Evolutionary conservation across 1,140 invertebrate genomes (phyloP), one percentile per base, ranked within the genome.

Genomic region (Temnothorax nylanderi): DNA sequence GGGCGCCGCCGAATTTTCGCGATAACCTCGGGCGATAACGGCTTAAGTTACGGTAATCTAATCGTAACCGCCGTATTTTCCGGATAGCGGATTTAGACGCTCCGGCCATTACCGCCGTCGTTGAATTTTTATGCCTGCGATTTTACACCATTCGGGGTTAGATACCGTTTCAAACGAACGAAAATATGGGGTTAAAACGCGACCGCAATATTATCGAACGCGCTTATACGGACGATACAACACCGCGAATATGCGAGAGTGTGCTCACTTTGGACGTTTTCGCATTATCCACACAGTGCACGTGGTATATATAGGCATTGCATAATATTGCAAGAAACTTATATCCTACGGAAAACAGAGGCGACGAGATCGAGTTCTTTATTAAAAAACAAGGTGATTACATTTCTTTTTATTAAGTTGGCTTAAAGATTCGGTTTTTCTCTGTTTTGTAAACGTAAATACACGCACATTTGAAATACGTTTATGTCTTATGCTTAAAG

Each of bases 91-190:
- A 74, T 84, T 74, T 65, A 51, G 71, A n/a, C 60, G 71, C 37
- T 44, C 56, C 51, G 32, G 10, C 5, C 13, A 16, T 49, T 81
- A 74, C 56, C 56, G 58, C 8, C 44, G 60, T 47, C 75, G 84
- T 85, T 77, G 69, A 60, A 75, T 75, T 84, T 84, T 84, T 84
- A 84, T 18, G 41, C 8, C 47, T 32, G 44, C 80, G 54, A 75
- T 84, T 75, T 49, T 34, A 49, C 26, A 26, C 51, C 44, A 41
- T 67, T 51, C 21, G 49, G 16, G 37, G 26, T 37, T 74, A 75
- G 47, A 81, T 71, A 71, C 51, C 64, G 34, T 71, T 81, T 18
- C 34, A 47, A 34, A 34, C 64, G 47, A 69, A 56, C 64, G 60
- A 65, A 81, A 71, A 71, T 81, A 71, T 51, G n/a, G 4, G 32